Evolutionary conservation across 1,140 invertebrate species (phyloP), one percentile per base, ranked within the genome.

Genomic region (Hyposmocoma kahamanoa): DNA sequence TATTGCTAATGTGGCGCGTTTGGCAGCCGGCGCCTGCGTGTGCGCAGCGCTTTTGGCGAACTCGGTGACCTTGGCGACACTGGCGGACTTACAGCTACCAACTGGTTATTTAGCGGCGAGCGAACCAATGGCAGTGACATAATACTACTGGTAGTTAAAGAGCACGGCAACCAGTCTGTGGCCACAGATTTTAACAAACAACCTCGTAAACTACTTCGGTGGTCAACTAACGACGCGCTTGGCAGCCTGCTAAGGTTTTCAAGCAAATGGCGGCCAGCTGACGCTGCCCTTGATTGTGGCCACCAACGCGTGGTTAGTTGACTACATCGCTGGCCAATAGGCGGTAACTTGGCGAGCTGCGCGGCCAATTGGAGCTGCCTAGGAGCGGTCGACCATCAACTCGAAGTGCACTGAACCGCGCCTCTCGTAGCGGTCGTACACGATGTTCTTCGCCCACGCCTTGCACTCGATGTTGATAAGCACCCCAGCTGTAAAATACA

Each of bases 391-490:
- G 62, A 98, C 92, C 92, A 98, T 93, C 70, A 98, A 89, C 88
- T 98, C 96, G 88, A 98, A 98, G 88, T 97, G 96, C 57, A 97
- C 96, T 56, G 94, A 95, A 63, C 97, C 97, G 80, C 95, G 92
- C 77, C 94, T 90, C 66, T 97, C 94, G 72, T 91, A 90, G 68
- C 94, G 90, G 86, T 97, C 94, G 79, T 97, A 95, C 41, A 89
- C 70, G 65, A 98, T 98, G 88, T 98, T 98, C 75, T 92, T 91
- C 60, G 96, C 96, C 95, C 96, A 98, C 59, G 96, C 96, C 89
- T 96, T 97, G 89, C 97, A 98, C 86, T 97, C 96, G 85, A 98
- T 95, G 88, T 97, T 97, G 85, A 98, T 96, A 55, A 98, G 89
- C 19, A 97, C 93, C 39, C 95, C 94, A 70, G 91, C 94, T 94